phyloP scores from a whole-genome alignment of 2,888 invertebrate genomes.

The Epinotia bilunana region DNA sequence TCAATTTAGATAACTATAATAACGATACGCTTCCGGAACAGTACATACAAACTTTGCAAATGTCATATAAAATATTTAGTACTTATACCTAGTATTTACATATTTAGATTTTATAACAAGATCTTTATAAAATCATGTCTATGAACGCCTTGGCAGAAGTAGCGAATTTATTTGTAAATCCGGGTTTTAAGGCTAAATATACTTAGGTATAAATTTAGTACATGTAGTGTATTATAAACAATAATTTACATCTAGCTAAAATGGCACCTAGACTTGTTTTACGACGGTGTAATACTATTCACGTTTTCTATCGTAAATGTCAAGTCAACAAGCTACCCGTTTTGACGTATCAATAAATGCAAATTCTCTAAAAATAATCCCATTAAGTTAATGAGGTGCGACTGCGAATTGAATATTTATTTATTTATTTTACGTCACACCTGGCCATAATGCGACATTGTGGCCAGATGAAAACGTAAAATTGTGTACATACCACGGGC shows the following conservation, averaged over 20 bases:
- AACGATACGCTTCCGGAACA: neutral
- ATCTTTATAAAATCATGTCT: neutral
- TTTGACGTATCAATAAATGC: slow-evolving; percentile 14
- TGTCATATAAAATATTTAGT: neutral
- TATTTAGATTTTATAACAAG: neutral
- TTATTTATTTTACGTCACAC: too few species aligned
- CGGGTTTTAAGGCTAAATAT: neutral
- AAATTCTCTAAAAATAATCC: neutral
- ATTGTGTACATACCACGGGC: too few species aligned
- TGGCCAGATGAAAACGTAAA: too few species aligned
- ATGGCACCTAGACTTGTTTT: slow-evolving; percentile 9
- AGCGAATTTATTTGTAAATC: neutral
- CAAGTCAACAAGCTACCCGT: slow-evolving; percentile 1
- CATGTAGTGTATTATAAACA: neutral
- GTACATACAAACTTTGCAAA: neutral
- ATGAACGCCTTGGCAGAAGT: neutral
- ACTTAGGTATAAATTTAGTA: neutral
- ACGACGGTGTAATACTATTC: neutral
- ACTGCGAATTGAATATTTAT: slow-evolving; percentile 28
- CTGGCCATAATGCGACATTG: too few species aligned
- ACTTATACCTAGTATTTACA: neutral
- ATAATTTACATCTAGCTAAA: neutral
- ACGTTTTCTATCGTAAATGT: slow-evolving; percentile 4
- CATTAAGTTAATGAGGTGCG: slow-evolving; percentile 10
- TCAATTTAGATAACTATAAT: neutral